These are phyloP conservation scores for Poliocrania exsul DNA, from an alignment of 2,797 vertebrate genomes.

Conservation along the genomic window DNA sequence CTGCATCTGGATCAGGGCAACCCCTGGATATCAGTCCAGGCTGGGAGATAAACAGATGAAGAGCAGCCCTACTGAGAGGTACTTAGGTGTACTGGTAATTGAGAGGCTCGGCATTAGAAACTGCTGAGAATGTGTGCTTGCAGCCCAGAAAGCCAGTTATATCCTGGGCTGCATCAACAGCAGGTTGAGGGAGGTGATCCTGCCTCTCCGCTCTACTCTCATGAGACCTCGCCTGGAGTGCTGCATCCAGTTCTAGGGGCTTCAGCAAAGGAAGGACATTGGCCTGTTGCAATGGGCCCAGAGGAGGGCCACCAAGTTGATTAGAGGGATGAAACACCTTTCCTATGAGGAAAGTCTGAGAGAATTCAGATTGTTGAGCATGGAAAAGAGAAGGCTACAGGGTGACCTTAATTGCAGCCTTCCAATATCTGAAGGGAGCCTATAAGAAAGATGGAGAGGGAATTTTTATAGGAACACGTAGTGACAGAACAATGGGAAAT, in stretches of 20 bases:
- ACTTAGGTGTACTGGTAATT: rapidly evolving
- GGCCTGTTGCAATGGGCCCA: background rate
- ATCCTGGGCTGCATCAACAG: background rate
- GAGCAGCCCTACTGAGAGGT: background rate
- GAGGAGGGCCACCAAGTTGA: background rate
- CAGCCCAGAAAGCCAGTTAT: rapidly evolving
- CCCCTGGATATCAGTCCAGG: rapidly evolving
- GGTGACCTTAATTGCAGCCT: background rate
- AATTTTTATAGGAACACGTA: background rate
- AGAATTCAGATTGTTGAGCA: background rate
- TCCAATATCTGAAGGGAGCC: rapidly evolving
- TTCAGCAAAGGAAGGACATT: background rate
- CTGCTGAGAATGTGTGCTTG: rapidly evolving
- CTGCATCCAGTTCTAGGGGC: background rate
- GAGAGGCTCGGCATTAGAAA: background rate
- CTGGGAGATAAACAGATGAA: background rate
- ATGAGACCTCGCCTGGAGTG: background rate
- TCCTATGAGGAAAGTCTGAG: background rate
- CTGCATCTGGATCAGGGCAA: background rate
- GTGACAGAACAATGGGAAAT: no score
- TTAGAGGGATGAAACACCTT: background rate
- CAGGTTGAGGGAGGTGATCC: background rate
- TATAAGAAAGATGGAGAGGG: background rate
- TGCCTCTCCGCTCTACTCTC: background rate
- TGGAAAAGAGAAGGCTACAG: background rate